These are phyloP conservation scores for Pristionchus fissidentatus DNA, from an alignment of 2,888 invertebrate species.

Conservation along the genomic window DNA sequence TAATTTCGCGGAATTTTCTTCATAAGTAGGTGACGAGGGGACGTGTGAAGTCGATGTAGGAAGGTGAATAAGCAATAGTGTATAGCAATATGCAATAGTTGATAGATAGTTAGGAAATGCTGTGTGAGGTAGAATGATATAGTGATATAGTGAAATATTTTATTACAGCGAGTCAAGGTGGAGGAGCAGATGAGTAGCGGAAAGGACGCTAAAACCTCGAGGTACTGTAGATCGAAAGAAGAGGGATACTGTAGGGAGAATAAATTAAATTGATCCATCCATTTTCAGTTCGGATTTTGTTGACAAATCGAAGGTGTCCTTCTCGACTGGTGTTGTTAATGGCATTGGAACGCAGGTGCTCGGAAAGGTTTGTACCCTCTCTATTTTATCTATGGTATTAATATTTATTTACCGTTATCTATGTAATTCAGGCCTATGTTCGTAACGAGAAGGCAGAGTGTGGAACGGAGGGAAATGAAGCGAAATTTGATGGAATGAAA, in stretches of 20 bases:
- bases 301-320: constrained; percentile 68
- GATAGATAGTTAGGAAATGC: too few relatives aligned
- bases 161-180: too few relatives aligned
- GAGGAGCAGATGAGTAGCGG: too few relatives aligned
- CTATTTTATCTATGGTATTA: neutral
- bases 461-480: constrained; percentile 65
- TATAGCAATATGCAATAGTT: too few relatives aligned
- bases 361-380: too few relatives aligned
- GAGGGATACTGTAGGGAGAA: neutral
- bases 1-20: too few relatives aligned
- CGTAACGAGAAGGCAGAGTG: constrained; percentile 69
- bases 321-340: constrained; percentile 68
- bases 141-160: too few relatives aligned
- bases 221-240: neutral
- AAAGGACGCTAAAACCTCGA: constrained; percentile 48
- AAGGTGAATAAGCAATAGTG: too few relatives aligned
- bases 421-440: constrained; percentile 60
- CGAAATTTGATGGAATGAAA: neutral
- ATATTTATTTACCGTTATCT: neutral
- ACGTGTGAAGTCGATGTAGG: too few relatives aligned
- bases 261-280: neutral
- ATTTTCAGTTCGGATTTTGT: constrained; percentile 57
- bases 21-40: too few relatives aligned
- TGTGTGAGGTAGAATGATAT: too few relatives aligned
- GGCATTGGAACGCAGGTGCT: constrained; percentile 69